phyloP scores from a whole-genome alignment of 2,113 vertebrate species.

The Atlantisia rogersi region DNA sequence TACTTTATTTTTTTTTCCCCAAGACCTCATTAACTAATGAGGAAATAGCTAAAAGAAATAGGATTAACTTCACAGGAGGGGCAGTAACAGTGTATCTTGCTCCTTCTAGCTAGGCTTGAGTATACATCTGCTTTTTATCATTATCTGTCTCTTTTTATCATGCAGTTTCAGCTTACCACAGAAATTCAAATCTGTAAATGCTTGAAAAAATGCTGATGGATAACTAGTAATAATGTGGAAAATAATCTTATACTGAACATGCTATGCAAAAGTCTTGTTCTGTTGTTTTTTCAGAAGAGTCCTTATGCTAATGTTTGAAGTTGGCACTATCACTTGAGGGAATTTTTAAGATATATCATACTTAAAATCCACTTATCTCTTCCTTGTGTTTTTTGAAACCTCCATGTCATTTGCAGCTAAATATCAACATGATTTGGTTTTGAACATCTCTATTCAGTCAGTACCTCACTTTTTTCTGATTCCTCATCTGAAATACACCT shows the following conservation, averaged over 20 bases:
- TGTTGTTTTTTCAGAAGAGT: conserved; percentile 13
- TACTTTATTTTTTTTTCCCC: neutral
- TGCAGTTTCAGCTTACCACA: conserved; percentile 65
- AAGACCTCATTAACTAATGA: conserved; percentile 80
- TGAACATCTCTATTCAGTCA: conserved; percentile 6
- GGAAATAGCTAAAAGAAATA: conserved; percentile 77
- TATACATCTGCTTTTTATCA: conserved; percentile 73
- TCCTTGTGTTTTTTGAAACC: conserved; percentile 22
- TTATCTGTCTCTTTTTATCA: conserved; percentile 78
- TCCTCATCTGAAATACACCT: neutral
- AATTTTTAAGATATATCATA: conserved; percentile 24
- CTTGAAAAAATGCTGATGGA: conserved; percentile 65
- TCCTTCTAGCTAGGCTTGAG: conserved; percentile 74
- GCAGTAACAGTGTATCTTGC: conserved; percentile 48
- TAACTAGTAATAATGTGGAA: conserved; percentile 70
- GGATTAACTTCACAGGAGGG: conserved; percentile 80
- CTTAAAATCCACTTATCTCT: conserved; percentile 20
- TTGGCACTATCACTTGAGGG: conserved; percentile 18
- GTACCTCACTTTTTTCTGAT: neutral
- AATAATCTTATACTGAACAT: conserved; percentile 58
- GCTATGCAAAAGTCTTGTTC: conserved; percentile 40
- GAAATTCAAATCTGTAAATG: conserved; percentile 67
- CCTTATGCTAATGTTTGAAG: conserved; percentile 58
- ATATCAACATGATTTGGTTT: conserved; percentile 5
- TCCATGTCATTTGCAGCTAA: conserved; percentile 8